phyloP scores from a whole-genome alignment of 2,888 invertebrate species.

The Xestia ashworthii region DNA sequence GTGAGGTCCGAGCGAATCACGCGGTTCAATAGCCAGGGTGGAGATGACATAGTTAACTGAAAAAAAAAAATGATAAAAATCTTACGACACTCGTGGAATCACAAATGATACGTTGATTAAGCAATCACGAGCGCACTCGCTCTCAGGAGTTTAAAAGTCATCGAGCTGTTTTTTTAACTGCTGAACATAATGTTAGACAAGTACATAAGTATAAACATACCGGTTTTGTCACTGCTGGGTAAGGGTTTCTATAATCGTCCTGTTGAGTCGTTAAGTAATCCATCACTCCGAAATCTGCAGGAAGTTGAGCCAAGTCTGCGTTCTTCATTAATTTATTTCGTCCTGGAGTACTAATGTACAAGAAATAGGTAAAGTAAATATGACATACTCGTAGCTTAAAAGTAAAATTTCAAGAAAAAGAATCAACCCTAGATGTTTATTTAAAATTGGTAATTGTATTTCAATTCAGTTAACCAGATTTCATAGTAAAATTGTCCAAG shows the following conservation, averaged over 20 bases:
- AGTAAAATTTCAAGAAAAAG: not conserved
- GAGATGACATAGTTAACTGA: slow-evolving; percentile 83
- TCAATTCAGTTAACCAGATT: too few species aligned
- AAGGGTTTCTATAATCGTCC: slow-evolving; percentile 88
- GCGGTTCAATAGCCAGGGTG: slow-evolving; percentile 84
- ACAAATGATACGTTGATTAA: not conserved
- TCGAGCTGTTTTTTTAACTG: too few species aligned
- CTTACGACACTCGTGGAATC: not conserved
- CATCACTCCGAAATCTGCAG: slow-evolving; percentile 83
- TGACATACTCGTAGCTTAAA: not conserved
- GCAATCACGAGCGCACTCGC: not conserved
- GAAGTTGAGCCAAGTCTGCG: slow-evolving; percentile 83
- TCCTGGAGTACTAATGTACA: slow-evolving; percentile 79
- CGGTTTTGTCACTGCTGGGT: slow-evolving; percentile 85
- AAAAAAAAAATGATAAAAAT: slow-evolving; percentile 17
- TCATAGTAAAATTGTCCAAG: not conserved
- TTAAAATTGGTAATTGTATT: too few species aligned
- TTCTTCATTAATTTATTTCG: slow-evolving; percentile 85
- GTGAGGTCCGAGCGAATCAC: slow-evolving; percentile 87
- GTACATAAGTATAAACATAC: slow-evolving; percentile 73
- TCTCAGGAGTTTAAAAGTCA: not conserved
- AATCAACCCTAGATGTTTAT: not conserved
- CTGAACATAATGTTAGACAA: too few species aligned
- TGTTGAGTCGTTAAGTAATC: slow-evolving; percentile 88
- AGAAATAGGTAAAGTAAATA: not conserved